Evolutionary conservation across 2,888 invertebrate species (phyloP).

Genomic region (Panzeria rudis): DNA sequence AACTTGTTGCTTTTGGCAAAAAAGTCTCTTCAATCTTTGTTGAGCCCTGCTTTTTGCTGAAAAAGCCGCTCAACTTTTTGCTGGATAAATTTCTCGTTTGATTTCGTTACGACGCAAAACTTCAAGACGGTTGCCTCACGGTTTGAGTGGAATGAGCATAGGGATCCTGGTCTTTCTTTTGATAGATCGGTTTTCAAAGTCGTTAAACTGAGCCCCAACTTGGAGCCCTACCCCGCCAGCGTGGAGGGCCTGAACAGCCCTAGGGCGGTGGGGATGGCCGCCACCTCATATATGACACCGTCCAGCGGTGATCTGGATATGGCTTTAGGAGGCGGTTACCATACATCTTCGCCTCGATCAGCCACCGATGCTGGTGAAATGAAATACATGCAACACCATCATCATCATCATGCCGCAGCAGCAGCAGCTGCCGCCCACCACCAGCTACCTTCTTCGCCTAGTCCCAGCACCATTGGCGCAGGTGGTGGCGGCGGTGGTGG

Average conservation of each 20-base stretch:
- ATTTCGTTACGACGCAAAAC: constrained; percentile 80
- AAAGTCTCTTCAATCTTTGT: constrained; percentile 6
- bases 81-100: constrained; percentile 73
- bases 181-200: constrained; percentile 84
- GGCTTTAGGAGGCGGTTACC: constrained; percentile 90
- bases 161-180: constrained; percentile 84
- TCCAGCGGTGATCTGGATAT: constrained; percentile 90
- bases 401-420: constrained; percentile 92
- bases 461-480: constrained; percentile 85
- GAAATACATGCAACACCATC: constrained; percentile 96
- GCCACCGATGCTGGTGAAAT: constrained; percentile 95
- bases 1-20: constrained; percentile 64
- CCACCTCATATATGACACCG: constrained; percentile 97
- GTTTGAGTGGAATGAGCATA: constrained; percentile 84
- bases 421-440: constrained; percentile 90
- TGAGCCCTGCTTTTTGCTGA: constrained; percentile 51
- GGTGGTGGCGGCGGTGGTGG: constrained; percentile 84
- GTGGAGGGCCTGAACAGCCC: constrained; percentile 85
- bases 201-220: constrained; percentile 85
- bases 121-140: constrained; percentile 84
- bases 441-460: constrained; percentile 88
- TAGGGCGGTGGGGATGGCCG: constrained; percentile 95
- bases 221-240: constrained; percentile 85
- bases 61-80: constrained; percentile 65
- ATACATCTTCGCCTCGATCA: constrained; percentile 91